Percentiles rank a stretch among this genome's conserved stretches.
Conservation (phyloP, 2,113 vertebrate genomes). For the Oenanthe melanoleuca region DNA sequence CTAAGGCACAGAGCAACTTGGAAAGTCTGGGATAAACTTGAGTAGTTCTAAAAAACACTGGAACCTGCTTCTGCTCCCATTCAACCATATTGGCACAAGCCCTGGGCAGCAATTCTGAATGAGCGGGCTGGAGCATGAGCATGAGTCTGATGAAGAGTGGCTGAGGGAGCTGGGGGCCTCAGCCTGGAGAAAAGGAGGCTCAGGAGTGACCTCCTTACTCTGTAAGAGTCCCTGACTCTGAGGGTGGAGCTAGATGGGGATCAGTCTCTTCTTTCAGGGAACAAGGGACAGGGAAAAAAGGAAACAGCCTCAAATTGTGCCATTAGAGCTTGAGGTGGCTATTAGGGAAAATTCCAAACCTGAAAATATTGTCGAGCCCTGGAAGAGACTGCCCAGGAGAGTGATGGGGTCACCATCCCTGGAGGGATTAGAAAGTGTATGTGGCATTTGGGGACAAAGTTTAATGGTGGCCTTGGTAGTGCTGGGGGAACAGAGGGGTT, state of each 20-base stretch:
- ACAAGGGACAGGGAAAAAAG: not conserved
- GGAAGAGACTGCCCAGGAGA: not conserved
- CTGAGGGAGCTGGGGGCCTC: not conserved
- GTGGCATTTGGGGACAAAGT: not conserved
- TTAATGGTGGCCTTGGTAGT: not conserved
- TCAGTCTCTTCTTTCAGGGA: not conserved
- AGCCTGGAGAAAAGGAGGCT: not conserved
- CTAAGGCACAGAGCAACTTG: not conserved
- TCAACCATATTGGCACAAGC: rapidly evolving
- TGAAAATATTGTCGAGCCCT: not conserved
- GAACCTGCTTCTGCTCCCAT: not conserved
- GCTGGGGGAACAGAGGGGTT: not conserved
- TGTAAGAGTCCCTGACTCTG: not conserved
- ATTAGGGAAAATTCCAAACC: not conserved
- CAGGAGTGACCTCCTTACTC: too few species aligned
- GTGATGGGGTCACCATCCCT: not conserved
- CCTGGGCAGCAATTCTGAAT: too few species aligned
- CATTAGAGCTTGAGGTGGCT: not conserved
- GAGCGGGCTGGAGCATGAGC: not conserved
- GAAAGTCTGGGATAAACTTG: not conserved
- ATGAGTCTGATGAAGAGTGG: rapidly evolving
- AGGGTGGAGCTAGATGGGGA: not conserved
- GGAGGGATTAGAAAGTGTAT: not conserved
- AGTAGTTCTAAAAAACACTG: not conserved
- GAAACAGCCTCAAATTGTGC: not conserved